phyloP scores from a whole-genome alignment of 2,113 vertebrate species.

The Gnathonemus longibarbis region DNA sequence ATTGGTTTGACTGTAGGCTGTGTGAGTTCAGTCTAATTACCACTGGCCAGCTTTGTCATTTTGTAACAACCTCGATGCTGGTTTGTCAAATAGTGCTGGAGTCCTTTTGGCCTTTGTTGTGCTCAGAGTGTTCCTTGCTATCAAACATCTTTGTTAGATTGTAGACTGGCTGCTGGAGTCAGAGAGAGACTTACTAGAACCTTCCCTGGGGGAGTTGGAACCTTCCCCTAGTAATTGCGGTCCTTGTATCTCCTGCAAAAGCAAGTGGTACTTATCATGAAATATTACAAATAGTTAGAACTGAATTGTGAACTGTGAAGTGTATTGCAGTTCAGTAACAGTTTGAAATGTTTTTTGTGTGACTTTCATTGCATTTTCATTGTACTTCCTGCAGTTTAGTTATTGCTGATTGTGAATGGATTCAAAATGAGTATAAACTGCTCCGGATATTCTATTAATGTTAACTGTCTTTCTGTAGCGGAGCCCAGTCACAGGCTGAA shows the following conservation, averaged over 20 bases:
- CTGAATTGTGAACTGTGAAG: not conserved
- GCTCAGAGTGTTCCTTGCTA: not conserved
- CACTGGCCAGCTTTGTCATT: not conserved
- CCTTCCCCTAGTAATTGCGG: not conserved
- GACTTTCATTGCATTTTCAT: not conserved
- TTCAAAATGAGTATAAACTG: not conserved
- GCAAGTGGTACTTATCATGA: not conserved
- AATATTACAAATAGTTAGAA: not conserved
- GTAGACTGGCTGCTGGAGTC: not conserved
- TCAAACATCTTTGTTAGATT: not conserved
- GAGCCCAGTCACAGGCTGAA: constrained; percentile 86
- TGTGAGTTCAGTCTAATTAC: not conserved
- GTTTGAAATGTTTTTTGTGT: not conserved
- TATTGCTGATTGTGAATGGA: not conserved
- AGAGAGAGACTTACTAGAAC: not conserved
- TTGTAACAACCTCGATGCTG: not conserved
- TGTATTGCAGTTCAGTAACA: not conserved
- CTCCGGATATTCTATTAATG: not conserved
- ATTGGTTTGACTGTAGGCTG: not conserved
- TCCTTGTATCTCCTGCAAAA: not conserved
- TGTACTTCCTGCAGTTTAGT: not conserved
- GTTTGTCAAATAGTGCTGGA: not conserved
- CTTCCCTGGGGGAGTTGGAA: not conserved
- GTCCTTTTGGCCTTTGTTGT: not conserved
- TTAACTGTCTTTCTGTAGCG: constrained; percentile 55